phyloP scores from a whole-genome alignment of 1,140 invertebrate species.

The Amyelois transitella region DNA sequence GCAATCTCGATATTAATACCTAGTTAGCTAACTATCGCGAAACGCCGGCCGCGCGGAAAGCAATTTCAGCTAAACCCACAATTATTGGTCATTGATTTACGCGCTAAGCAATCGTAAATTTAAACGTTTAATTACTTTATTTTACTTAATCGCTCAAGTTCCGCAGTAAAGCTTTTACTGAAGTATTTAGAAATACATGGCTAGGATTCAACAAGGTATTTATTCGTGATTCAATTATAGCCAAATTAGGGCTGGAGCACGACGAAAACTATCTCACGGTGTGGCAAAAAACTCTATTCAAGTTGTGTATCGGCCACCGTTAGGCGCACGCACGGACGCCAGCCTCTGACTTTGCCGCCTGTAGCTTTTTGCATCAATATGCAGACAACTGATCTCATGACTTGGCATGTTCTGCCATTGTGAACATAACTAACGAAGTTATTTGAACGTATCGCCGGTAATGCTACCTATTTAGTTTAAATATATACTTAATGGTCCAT shows the following conservation, averaged over 20 bases:
- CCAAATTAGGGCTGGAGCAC: conserved; percentile 51
- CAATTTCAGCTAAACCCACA: background rate
- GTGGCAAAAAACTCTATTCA: conserved; percentile 58
- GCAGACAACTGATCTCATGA: conserved; percentile 49
- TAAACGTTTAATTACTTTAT: background rate
- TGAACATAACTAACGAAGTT: conserved; percentile 61
- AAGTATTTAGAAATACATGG: background rate
- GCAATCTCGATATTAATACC: conserved; percentile 12
- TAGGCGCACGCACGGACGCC: conserved; percentile 55
- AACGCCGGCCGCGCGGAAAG: background rate
- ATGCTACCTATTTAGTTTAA: conserved; percentile 41
- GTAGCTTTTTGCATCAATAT: conserved; percentile 57
- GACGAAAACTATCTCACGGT: conserved; percentile 33
- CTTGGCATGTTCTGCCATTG: conserved; percentile 50
- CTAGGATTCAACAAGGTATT: conserved; percentile 9
- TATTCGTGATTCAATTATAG: conserved; percentile 56
- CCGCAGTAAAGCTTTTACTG: background rate
- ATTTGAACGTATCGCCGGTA: conserved; percentile 45
- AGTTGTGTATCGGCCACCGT: conserved; percentile 64
- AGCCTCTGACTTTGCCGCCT: conserved; percentile 20
- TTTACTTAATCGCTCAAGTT: background rate
- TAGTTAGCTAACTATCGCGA: background rate
- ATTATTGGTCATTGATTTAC: background rate
- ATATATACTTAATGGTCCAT: conserved; percentile 38
- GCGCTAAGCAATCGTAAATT: background rate